Evolutionary conservation across 2,888 invertebrate genomes (phyloP).

Genomic region (Cosmia pyralina): DNA sequence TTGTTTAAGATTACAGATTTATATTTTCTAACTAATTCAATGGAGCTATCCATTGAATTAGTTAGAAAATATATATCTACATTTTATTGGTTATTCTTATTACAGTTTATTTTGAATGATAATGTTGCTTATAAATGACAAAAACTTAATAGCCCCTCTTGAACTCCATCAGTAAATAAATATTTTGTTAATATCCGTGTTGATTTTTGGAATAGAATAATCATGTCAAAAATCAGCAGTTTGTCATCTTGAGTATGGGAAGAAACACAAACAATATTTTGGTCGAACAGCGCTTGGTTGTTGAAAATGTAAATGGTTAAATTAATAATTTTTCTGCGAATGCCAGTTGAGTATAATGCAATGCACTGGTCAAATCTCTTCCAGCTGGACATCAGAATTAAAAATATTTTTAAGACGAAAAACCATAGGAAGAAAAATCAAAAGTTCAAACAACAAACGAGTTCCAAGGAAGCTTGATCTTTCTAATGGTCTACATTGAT

Average conservation of each 20-base stretch:
- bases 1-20: constrained; percentile 43
- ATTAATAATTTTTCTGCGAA: neutral
- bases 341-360: neutral
- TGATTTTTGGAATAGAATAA: constrained; percentile 41
- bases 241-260: constrained; percentile 24
- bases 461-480: neutral
- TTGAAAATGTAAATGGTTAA: constrained; percentile 5
- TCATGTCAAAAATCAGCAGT: constrained; percentile 37
- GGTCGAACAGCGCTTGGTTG: constrained; percentile 2
- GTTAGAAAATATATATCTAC: constrained; percentile 56
- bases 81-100: constrained; percentile 56
- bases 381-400: neutral
- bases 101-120: constrained; percentile 44
- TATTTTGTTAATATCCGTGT: constrained; percentile 46
- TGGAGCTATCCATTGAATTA: constrained; percentile 48
- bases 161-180: constrained; percentile 44
- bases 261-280: neutral
- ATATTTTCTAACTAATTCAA: no score
- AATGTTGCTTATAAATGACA: constrained; percentile 37
- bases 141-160: constrained; percentile 29
- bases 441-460: neutral
- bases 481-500: neutral
- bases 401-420: no score
- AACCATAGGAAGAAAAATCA: no score
- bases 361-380: neutral